These are phyloP conservation scores for Ceuthmochares aereus DNA, from an alignment of 2,113 vertebrate species.

Conservation along the genomic window DNA sequence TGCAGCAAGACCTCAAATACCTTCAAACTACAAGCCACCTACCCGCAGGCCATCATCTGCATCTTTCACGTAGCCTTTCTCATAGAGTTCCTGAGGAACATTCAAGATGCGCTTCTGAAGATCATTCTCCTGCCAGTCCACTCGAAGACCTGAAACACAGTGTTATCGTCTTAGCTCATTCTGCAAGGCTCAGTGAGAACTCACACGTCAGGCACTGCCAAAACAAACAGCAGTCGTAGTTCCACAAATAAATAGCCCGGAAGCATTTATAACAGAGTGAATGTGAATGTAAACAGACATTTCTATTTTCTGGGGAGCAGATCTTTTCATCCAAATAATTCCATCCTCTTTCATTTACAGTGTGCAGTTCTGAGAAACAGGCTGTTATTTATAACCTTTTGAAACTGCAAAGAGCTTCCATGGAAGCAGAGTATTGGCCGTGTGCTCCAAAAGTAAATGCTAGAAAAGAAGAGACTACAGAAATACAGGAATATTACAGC, in stretches of 20 bases:
- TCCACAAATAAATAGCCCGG: neutral
- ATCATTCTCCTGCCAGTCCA: constrained; percentile 92
- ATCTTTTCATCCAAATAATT: neutral
- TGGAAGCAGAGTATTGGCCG: constrained; percentile 2
- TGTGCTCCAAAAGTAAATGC: neutral
- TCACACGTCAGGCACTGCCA: accelerated
- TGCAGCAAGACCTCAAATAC: neutral
- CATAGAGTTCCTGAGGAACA: constrained; percentile 90
- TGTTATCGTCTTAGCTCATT: neutral
- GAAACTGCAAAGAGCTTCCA: constrained; percentile 40
- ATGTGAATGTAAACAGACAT: neutral
- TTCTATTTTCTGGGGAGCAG: neutral
- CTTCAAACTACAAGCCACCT: neutral
- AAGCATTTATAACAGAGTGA: neutral
- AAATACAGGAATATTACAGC: constrained; percentile 5
- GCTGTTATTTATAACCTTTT: constrained; percentile 21
- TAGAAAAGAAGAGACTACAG: neutral
- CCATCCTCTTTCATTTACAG: neutral
- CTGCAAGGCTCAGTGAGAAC: neutral
- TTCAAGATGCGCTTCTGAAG: constrained; percentile 88
- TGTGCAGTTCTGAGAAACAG: constrained; percentile 29
- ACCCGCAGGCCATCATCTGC: constrained; percentile 91
- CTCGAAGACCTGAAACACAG: constrained; percentile 84
- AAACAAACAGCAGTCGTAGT: neutral
- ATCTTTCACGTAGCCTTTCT: constrained; percentile 91